Conservation (phyloP, 2,113 vertebrate genomes). For the Syrmaticus mikado region DNA sequence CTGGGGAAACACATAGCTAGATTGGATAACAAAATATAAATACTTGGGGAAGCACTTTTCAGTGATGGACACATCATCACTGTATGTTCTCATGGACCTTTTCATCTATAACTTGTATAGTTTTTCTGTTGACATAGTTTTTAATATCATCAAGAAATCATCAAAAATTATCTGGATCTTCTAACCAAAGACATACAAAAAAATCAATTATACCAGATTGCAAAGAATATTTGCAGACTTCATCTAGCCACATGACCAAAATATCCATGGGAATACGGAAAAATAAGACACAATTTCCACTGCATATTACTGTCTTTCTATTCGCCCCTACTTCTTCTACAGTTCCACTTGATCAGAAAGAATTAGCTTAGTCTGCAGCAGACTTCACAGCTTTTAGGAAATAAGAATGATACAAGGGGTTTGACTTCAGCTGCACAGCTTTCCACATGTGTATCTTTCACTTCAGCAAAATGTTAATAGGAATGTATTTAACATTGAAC, state of each 20-base stretch:
- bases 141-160: slow-evolving; percentile 11
- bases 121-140: neutral
- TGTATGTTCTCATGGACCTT: neutral
- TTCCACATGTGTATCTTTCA: neutral
- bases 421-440: neutral
- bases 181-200: slow-evolving; percentile 31
- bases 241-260: neutral
- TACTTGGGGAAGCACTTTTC: neutral
- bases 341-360: neutral
- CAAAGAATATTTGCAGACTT: neutral
- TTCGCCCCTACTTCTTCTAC: neutral
- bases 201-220: neutral
- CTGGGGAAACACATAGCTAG: neutral
- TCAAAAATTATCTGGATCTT: slow-evolving; percentile 19
- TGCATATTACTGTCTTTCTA: neutral
- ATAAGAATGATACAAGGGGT: neutral
- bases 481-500: neutral
- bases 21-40: neutral
- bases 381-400: neutral
- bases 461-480: neutral
- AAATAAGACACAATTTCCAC: neutral
- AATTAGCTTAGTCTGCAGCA: neutral
- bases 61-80: neutral
- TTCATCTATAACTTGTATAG: neutral
- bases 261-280: neutral